Evolutionary conservation across 2,113 vertebrate genomes (phyloP).

Genomic region (Cinclus cinclus): DNA sequence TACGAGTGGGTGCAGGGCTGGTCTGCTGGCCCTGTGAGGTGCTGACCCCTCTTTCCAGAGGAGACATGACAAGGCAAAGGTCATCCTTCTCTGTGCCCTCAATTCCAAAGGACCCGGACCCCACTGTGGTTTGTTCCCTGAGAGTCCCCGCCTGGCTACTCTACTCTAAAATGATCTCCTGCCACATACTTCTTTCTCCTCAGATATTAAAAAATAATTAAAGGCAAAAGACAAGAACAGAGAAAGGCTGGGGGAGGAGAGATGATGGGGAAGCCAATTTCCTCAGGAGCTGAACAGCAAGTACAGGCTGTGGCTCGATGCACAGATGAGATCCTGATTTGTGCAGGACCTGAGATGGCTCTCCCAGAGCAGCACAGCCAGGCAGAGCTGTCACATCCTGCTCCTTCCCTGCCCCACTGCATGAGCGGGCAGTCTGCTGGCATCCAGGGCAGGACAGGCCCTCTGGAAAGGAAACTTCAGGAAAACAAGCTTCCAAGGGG

Average conservation of each 20-base stretch:
- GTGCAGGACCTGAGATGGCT: background rate
- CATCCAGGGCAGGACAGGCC: background rate
- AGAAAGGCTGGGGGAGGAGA: background rate
- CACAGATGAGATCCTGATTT: background rate
- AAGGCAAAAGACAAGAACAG: background rate
- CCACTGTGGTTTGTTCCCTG: background rate
- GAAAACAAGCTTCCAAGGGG: background rate
- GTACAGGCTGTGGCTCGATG: background rate
- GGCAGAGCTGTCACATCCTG: background rate
- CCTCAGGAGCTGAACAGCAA: background rate
- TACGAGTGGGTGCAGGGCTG: background rate
- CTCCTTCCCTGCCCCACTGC: background rate
- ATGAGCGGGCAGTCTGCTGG: background rate
- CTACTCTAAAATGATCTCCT: background rate
- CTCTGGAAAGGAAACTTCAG: background rate
- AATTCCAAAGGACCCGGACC: background rate
- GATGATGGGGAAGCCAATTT: background rate
- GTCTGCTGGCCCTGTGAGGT: background rate
- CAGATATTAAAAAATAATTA: slow-evolving; percentile 1
- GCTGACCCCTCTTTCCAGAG: background rate
- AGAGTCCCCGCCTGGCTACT: background rate
- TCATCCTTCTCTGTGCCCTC: background rate
- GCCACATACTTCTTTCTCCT: background rate
- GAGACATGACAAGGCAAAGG: background rate
- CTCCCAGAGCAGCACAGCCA: background rate